Evolutionary conservation across 2,888 invertebrate species (phyloP).

Genomic region (Synergus laeviventris): DNA sequence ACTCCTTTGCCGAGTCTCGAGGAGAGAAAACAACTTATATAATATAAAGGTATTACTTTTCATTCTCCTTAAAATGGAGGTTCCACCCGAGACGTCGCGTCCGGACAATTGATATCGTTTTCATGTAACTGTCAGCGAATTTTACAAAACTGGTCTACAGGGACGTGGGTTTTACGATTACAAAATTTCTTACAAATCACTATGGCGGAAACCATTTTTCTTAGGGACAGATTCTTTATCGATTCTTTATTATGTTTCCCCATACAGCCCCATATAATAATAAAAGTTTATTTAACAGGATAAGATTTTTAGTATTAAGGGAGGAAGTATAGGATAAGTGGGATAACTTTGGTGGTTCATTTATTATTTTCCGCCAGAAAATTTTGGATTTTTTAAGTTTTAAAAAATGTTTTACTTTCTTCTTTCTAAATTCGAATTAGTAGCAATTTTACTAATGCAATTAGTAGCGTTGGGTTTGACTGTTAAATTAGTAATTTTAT

Average conservation of each 20-base stretch:
- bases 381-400: no score
- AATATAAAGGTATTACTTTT: constrained; percentile 16
- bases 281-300: neutral
- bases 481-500: no score
- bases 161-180: neutral
- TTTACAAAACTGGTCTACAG: neutral
- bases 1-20: neutral
- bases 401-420: no score
- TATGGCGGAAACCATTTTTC: neutral
- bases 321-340: no score
- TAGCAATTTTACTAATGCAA: no score
- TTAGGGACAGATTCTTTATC: no score
- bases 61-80: constrained; percentile 2
- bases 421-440: no score
- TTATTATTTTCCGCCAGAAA: no score
- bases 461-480: no score
- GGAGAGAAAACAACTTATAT: neutral
- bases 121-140: neutral
- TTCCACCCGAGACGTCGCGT: neutral
- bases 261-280: no score
- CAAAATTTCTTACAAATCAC: neutral
- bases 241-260: neutral
- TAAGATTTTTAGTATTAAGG: no score
- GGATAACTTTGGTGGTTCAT: no score
- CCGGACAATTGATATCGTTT: neutral